Evolutionary conservation across 2,113 vertebrate species (phyloP).

Genomic region (Pachycephala philippinensis): DNA sequence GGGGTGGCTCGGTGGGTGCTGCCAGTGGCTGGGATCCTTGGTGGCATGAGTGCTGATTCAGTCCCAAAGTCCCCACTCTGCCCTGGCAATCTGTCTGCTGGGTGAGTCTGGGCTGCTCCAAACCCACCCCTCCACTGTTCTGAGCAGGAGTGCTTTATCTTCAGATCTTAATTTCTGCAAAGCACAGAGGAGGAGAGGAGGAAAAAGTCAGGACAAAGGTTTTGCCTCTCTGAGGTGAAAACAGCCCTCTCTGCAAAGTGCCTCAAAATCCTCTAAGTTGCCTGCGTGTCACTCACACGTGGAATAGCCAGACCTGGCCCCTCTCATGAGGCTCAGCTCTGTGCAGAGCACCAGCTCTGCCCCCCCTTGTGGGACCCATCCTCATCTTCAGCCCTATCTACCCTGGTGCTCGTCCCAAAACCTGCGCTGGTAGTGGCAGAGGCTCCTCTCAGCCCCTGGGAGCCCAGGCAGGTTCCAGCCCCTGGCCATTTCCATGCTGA

Average conservation of each 20-base stretch:
- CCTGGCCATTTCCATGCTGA: background rate
- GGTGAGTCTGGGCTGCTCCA: background rate
- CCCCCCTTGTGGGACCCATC: accelerated
- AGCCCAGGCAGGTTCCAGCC: background rate
- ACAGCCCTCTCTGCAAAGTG: background rate
- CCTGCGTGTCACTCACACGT: accelerated
- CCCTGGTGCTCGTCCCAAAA: accelerated
- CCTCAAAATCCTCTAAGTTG: background rate
- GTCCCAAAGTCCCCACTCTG: background rate
- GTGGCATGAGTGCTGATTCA: accelerated
- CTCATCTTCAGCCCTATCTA: background rate
- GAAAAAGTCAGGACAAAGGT: background rate
- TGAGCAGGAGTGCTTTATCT: accelerated
- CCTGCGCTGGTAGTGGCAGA: background rate
- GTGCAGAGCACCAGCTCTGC: background rate
- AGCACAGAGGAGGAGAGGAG: accelerated
- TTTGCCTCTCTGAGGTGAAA: background rate
- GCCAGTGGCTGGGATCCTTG: accelerated
- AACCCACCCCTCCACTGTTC: background rate
- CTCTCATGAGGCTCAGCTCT: background rate
- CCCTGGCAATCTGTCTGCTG: background rate
- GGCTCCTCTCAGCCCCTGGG: background rate
- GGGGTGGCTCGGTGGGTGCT: background rate
- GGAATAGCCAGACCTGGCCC: background rate
- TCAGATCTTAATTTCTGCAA: background rate